Conservation (phyloP, 2,888 invertebrate genomes). For the Poecilobothrus nobilitatus region DNA sequence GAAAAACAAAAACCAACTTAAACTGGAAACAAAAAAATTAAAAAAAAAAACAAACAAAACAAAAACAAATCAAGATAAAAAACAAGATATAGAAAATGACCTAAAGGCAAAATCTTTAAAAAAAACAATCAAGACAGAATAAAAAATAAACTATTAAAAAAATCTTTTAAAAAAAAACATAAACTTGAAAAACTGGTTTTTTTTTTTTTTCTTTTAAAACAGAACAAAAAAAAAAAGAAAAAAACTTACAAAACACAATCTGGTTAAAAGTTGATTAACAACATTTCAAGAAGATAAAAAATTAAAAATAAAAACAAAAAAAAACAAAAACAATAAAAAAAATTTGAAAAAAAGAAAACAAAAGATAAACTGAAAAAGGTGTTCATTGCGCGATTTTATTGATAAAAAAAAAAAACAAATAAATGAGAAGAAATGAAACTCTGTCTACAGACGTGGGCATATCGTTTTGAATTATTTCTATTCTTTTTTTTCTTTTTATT, state of each 20-base stretch:
- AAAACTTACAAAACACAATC: background rate
- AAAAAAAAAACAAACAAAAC: too few species aligned
- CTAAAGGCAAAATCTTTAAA: background rate
- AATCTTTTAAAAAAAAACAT: background rate
- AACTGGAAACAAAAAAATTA: too few species aligned
- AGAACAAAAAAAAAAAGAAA: background rate
- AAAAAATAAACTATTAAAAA: background rate
- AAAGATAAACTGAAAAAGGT: background rate
- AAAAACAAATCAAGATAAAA: too few species aligned
- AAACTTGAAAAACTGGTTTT: constrained; percentile 1
- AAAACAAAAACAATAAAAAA: too few species aligned
- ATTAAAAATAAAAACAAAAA: too few species aligned
- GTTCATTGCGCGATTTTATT: constrained; percentile 6
- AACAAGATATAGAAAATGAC: background rate
- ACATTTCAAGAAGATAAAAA: too few species aligned
- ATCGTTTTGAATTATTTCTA: background rate
- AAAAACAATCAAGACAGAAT: background rate
- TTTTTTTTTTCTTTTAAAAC: background rate
- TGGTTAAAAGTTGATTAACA: background rate
- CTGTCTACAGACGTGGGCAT: background rate
- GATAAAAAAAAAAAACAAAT: background rate
- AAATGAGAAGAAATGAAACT: background rate
- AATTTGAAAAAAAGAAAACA: too few species aligned
- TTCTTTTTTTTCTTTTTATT: background rate
- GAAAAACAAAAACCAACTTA: too few species aligned